A percentile compares a stretch with the other conserved stretches of the same genome.
phyloP scores from a whole-genome alignment of 2,888 invertebrate genomes.

The Lycocerus yunnanus region DNA sequence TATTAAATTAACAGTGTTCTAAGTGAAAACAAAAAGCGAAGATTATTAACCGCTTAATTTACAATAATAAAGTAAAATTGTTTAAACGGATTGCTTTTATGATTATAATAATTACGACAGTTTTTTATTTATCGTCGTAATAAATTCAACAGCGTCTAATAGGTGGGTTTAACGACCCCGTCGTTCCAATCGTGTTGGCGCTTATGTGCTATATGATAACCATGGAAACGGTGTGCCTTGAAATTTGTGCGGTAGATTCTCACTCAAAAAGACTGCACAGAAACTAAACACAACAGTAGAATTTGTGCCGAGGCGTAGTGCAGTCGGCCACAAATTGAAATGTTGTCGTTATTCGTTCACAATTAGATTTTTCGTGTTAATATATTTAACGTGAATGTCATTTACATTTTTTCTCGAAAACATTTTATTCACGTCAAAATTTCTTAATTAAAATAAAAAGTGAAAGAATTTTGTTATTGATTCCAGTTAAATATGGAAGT shows the following conservation, averaged over 20 bases:
- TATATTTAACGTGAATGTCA: background rate
- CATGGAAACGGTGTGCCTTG: background rate
- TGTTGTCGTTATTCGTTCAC: background rate
- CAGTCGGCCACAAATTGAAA: slow-evolving; percentile 46
- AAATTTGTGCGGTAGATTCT: background rate
- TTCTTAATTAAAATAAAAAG: background rate
- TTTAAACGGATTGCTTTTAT: background rate
- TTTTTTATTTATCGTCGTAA: background rate
- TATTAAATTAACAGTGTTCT: too few relatives aligned
- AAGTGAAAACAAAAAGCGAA: too few relatives aligned
- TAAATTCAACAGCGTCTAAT: background rate
- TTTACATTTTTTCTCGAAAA: background rate
- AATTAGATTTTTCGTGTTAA: background rate
- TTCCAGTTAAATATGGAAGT: background rate
- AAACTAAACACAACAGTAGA: slow-evolving; percentile 36
- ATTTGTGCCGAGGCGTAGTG: slow-evolving; percentile 49
- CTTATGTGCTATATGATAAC: background rate
- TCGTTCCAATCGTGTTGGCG: background rate
- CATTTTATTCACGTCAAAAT: background rate
- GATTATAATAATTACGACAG: background rate
- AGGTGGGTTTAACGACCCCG: background rate
- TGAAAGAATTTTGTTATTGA: background rate
- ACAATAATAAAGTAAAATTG: background rate
- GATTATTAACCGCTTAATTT: background rate
- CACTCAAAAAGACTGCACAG: background rate